A percentile compares a stretch with the other conserved stretches of the same genome.
These are phyloP conservation scores for Diachasma alloeum DNA, from an alignment of 1,140 invertebrate species.

Conservation along the genomic window DNA sequence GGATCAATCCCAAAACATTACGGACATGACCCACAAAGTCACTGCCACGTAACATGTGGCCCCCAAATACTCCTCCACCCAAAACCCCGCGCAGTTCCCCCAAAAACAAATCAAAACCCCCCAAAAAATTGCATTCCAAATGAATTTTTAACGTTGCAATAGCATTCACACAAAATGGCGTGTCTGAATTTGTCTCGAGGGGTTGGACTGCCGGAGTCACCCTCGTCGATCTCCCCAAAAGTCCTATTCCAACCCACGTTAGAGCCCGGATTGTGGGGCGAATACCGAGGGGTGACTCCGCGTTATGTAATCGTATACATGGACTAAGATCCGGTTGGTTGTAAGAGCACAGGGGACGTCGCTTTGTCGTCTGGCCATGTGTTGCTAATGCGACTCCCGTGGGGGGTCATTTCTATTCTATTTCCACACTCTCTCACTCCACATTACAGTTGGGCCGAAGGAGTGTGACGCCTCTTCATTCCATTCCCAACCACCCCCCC, in stretches of 20 bases:
- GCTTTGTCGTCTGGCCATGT: constrained; percentile 63
- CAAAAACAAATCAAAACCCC: no score
- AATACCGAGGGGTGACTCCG: constrained; percentile 32
- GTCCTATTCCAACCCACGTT: constrained; percentile 43
- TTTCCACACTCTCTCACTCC: constrained; percentile 53
- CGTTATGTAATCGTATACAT: constrained; percentile 63
- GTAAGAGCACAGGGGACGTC: constrained; percentile 17
- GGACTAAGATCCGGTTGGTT: constrained; percentile 48
- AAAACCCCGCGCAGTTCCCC: no score
- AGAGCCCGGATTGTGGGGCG: not conserved
- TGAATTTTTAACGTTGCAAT: not conserved
- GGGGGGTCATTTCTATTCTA: constrained; percentile 67
- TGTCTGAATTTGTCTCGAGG: constrained; percentile 15
- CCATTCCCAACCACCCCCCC: not conserved
- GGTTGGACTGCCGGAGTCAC: constrained; percentile 13
- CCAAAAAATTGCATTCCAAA: no score
- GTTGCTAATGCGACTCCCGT: constrained; percentile 63
- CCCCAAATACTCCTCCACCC: no score
- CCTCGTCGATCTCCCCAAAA: not conserved
- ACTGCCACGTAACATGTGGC: no score
- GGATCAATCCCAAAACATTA: no score
- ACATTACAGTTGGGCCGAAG: constrained; percentile 9
- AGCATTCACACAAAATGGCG: constrained; percentile 33
- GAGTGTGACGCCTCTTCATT: constrained; percentile 25
- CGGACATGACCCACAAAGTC: no score